phyloP scores from a whole-genome alignment of 2,113 vertebrate genomes.

The Aix galericulata region DNA sequence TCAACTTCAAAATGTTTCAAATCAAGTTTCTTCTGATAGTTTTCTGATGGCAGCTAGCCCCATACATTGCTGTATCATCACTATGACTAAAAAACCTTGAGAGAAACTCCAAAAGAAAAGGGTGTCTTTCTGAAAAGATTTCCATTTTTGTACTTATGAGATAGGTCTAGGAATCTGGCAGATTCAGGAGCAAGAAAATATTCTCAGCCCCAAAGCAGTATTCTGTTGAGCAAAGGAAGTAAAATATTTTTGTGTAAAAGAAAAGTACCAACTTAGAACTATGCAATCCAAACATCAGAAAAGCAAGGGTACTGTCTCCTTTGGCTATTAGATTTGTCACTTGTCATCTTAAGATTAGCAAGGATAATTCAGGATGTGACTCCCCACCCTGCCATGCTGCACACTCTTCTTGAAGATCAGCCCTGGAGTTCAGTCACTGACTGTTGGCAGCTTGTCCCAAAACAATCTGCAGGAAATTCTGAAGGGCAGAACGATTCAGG shows the following conservation, averaged over 20 bases:
- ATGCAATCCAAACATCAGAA: not conserved
- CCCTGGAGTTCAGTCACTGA: not conserved
- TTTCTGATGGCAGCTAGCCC: not conserved
- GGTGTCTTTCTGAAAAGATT: not conserved
- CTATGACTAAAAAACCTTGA: not conserved
- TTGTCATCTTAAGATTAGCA: not conserved
- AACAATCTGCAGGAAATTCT: not conserved
- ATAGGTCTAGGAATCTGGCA: not conserved
- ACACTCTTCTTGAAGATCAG: not conserved
- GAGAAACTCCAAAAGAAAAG: constrained; percentile 1
- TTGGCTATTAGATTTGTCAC: not conserved
- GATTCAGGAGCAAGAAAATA: not conserved
- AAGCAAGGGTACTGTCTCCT: not conserved
- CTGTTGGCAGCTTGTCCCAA: not conserved
- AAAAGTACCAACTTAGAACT: not conserved
- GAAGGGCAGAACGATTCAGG: not conserved
- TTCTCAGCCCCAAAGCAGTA: not conserved
- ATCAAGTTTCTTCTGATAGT: not conserved
- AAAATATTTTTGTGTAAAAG: not conserved
- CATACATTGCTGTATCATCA: not conserved
- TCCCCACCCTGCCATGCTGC: not conserved
- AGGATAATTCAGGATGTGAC: not conserved
- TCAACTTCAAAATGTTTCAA: constrained; percentile 18
- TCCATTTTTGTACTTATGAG: not conserved
- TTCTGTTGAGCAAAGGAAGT: not conserved